Evolutionary conservation across 1,140 invertebrate genomes (phyloP).

Genomic region (Euglossa dilemma): DNA sequence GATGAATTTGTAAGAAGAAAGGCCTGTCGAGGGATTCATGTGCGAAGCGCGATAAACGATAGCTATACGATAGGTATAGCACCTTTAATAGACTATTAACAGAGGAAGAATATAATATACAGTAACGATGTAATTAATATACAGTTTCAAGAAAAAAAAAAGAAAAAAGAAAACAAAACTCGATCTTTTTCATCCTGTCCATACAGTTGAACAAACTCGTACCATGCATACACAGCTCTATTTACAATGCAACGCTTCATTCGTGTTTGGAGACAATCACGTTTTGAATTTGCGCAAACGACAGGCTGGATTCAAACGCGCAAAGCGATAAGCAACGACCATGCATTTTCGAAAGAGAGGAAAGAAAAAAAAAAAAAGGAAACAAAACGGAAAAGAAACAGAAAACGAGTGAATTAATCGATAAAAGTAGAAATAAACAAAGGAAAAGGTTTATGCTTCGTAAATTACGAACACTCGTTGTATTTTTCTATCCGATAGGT

Average conservation of each 20-base stretch:
- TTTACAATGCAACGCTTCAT: not conserved
- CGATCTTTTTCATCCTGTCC: not conserved
- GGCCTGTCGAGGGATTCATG: conserved; percentile 18
- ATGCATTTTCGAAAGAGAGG: not conserved
- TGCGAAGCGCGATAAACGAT: conserved; percentile 49
- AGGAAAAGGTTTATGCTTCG: not conserved
- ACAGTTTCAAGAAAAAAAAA: conserved; percentile 48
- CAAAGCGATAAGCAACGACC: not conserved
- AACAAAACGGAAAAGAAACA: no score
- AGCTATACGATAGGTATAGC: conserved; percentile 39
- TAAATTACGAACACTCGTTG: not conserved
- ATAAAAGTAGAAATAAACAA: not conserved
- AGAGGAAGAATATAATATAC: conserved; percentile 43
- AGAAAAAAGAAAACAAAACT: not conserved
- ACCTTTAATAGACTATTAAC: conserved; percentile 38
- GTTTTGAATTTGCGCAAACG: not conserved
- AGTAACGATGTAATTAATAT: conserved; percentile 53
- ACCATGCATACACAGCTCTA: not conserved
- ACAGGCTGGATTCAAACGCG: not conserved
- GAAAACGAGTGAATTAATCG: no score
- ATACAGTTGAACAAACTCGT: not conserved
- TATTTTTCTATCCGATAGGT: not conserved
- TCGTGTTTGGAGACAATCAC: not conserved
- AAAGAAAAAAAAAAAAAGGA: not conserved
- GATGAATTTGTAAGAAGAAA: not conserved